Evolutionary conservation across 2,888 invertebrate species (phyloP), one percentile per base, ranked within the genome.

Genomic region (Cephus pygmeus): DNA sequence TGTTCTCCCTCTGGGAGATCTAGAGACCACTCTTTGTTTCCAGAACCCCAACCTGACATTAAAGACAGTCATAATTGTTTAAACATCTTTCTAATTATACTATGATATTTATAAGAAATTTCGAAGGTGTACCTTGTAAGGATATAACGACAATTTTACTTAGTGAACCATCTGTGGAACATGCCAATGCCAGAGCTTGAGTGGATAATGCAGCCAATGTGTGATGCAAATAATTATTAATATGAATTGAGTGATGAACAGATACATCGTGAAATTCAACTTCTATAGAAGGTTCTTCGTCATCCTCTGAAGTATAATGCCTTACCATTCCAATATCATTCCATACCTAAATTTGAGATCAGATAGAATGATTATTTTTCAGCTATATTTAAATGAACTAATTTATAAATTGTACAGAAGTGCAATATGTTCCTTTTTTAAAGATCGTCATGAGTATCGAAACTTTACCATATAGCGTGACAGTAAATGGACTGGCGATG

Each of bases 231-330:
- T 95, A 95, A 92, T 99, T 99, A 86, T 95, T 95, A 83, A 99
- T 93, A 89, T 98, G 97, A 90, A 99, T 94, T 34, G 97, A 95
- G 88, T 98, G 98, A 90, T 99, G 98, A 15, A 97, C 92, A 75
- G 95, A 94, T 0, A 96, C 94, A 92, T 99, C 98, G 87, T 99
- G 98, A 91, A 99, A 99, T 91, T 98, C 98, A 0, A 99, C 96
- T 90, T 98, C 98, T 76, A 99, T 97, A 73, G 89, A 86, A 30
- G 88, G 88, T 40, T 91, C 90, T 30, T 84, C 86, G 77, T 96
- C 96, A 0, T 94, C 95, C 82, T 95, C 96, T 1, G 93, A 93
- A 0, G 94, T 94, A 88, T 97, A 97, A 85, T 96, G 95, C 12
- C 96, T 94, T 0, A 98, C 96, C 82, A 98, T 95, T n/a, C 98